Conservation (phyloP, 2,888 invertebrate species). For the Muscina levida region DNA sequence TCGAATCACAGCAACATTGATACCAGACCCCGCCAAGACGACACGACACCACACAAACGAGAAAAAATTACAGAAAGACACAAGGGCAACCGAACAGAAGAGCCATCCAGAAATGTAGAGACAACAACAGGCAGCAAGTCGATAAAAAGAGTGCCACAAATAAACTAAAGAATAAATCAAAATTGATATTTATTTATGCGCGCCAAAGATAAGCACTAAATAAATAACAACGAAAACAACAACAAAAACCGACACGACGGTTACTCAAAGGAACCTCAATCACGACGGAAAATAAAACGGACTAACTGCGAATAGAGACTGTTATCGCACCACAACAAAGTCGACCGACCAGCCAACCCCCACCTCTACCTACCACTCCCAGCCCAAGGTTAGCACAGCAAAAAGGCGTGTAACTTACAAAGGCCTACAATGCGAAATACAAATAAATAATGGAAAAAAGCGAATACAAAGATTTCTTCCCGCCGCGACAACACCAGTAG, state of each 20-base stretch:
- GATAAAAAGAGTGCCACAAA: constrained; percentile 37
- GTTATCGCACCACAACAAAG: constrained; percentile 7
- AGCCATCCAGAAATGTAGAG: neutral
- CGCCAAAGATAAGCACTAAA: constrained; percentile 59
- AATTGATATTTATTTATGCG: constrained; percentile 63
- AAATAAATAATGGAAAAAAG: constrained; percentile 47
- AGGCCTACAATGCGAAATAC: constrained; percentile 37
- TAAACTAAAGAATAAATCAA: constrained; percentile 59
- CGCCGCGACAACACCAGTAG: neutral
- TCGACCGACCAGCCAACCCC: neutral
- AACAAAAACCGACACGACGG: constrained; percentile 4
- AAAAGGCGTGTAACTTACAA: constrained; percentile 56
- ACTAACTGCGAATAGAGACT: neutral
- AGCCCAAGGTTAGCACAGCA: constrained; percentile 43
- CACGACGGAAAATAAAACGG: neutral
- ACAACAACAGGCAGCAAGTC: constrained; percentile 14
- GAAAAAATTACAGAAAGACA: constrained; percentile 22
- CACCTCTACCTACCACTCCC: neutral
- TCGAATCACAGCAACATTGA: constrained; percentile 46
- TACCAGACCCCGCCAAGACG: constrained; percentile 44
- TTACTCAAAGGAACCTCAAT: constrained; percentile 31
- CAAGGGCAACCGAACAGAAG: constrained; percentile 18
- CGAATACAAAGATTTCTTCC: neutral
- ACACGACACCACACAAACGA: constrained; percentile 22
- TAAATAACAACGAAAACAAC: constrained; percentile 42